A percentile compares a stretch with the other conserved stretches of the same genome.
Evolutionary conservation across 1,140 invertebrate species (phyloP).

Genomic region (Dreissena polymorpha): DNA sequence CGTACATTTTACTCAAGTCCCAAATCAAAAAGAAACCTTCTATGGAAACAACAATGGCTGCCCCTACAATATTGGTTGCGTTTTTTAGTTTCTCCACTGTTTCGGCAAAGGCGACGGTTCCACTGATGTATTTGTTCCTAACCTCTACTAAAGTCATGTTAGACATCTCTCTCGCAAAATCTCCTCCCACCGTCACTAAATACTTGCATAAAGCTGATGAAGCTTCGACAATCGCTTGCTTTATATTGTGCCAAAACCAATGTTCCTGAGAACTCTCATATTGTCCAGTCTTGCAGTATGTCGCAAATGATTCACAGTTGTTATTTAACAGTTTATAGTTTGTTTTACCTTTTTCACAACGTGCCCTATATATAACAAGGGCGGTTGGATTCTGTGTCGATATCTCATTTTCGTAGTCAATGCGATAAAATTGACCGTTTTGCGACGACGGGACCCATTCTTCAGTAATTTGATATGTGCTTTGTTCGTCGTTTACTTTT

Average conservation of each 20-base stretch:
- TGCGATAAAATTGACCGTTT: background rate
- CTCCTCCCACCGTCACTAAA: background rate
- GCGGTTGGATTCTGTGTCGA: background rate
- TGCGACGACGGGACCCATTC: background rate
- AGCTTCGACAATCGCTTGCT: background rate
- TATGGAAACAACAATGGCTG: constrained; percentile 17
- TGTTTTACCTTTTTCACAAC: background rate
- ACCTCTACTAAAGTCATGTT: background rate
- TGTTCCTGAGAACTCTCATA: background rate
- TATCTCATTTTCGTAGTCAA: constrained; percentile 1
- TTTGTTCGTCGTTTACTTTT: background rate
- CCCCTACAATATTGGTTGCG: constrained; percentile 15
- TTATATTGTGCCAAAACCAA: background rate
- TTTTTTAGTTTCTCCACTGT: background rate
- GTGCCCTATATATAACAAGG: constrained; percentile 13
- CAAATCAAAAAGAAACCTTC: constrained; percentile 9
- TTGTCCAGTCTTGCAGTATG: constrained; percentile 10
- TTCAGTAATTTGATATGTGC: background rate
- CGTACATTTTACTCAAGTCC: constrained; percentile 8
- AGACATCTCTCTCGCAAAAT: background rate
- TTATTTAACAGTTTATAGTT: background rate
- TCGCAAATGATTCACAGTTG: constrained; percentile 25
- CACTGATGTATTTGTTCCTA: background rate
- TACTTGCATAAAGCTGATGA: background rate
- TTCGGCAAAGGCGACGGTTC: background rate